phyloP scores from a whole-genome alignment of 2,797 vertebrate species.

The Gadopsis bispinosus region DNA sequence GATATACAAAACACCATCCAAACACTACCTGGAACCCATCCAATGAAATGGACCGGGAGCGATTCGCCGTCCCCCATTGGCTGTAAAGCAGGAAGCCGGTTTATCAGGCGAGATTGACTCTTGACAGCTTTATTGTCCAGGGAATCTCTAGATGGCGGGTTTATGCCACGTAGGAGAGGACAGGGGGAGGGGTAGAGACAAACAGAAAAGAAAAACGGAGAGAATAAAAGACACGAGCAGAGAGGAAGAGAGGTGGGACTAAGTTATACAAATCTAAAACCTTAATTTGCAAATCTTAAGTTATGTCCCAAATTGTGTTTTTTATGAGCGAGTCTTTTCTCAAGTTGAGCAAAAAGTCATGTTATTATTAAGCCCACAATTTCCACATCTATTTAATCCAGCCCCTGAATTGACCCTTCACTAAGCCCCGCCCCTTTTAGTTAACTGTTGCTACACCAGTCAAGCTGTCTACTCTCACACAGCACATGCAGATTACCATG shows the following conservation, averaged over 20 bases:
- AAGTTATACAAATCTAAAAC: neutral
- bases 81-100: slow-evolving; percentile 61
- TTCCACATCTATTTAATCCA: slow-evolving; percentile 2
- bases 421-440: neutral
- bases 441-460: no score
- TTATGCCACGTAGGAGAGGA: slow-evolving; percentile 42
- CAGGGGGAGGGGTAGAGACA: slow-evolving; percentile 12
- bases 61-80: slow-evolving; percentile 45
- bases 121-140: slow-evolving; percentile 70
- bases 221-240: slow-evolving; percentile 13
- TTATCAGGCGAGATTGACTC: slow-evolving; percentile 69
- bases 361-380: neutral
- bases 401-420: neutral
- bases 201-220: slow-evolving; percentile 22
- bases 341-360: neutral
- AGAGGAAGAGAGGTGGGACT: neutral
- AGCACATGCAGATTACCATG: neutral
- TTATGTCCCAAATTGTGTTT: neutral
- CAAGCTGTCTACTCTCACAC: neutral
- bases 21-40: slow-evolving; percentile 64
- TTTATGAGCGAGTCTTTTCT: neutral
- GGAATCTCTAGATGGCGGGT: slow-evolving; percentile 54
- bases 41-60: slow-evolving; percentile 58
- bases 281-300: neutral
- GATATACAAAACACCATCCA: slow-evolving; percentile 65